Base-by-base conservation (phyloP, 1,140 invertebrate genomes). In the Chelonus insularis region DNA sequence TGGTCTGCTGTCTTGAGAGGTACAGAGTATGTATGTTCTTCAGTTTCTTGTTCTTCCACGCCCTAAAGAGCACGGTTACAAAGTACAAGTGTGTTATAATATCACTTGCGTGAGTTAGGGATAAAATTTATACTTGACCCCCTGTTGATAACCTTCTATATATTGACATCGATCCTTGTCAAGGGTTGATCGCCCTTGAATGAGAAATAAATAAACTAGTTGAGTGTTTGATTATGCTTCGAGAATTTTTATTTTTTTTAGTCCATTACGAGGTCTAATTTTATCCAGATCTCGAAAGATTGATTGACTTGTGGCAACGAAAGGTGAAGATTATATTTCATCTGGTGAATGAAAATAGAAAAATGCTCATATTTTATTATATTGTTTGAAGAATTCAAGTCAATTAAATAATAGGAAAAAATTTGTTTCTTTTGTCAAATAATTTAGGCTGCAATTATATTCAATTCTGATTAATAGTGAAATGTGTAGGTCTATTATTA, bases 1-100 rank as follows among this genome's bases (percentile, higher is more conserved):
- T 70, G 74, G 74, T 76, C 73, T 58, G 54, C 52, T 29, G 51
- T 39, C 23, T n/a, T n/a, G n/a, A n/a, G n/a, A n/a, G n/a, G n/a
- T 29, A 25, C 23, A 25, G 21, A 23, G n/a, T 9, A 23, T 48
- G 18, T 48, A 25, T 25, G 18, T n/a, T 48, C 21, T 48, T n/a
- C 18, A 16, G 41, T 45, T 20, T 45, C 41, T 18, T 20, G 45
- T 25, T 23, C 45, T 11, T 48, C 45, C 45, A 48, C 45, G 45
- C 45, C 45, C 45, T 21, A 18, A 25, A 23, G 7, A n/a, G 4
- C n/a, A 7, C 25, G 25, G 25, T 29, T 29, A 29, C 25, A 29
- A 29, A 29, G 25, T 29, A 29, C 25, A 29, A n/a, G 7, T 12
- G 45, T 48, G 45, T 48, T 48, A 48, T 51, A 51, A 51, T 51